phyloP scores from a whole-genome alignment of 2,113 vertebrate genomes.

The Lethenteron camtschaticum region DNA sequence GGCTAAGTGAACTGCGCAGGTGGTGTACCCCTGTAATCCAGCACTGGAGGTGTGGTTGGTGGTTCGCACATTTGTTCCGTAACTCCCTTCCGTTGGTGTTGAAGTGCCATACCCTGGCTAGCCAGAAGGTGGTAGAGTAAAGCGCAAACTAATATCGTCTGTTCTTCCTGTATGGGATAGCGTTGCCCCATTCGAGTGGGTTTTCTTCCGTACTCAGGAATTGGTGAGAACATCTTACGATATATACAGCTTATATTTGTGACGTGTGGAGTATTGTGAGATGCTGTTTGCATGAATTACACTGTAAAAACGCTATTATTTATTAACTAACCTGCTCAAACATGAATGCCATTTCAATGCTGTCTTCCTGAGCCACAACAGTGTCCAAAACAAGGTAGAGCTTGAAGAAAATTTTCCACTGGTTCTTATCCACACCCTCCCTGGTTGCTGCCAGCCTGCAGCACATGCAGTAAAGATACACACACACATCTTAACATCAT shows the following conservation, averaged over 20 bases:
- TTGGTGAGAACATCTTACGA: neutral
- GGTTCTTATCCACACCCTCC: slow-evolving; percentile 28
- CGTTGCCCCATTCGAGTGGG: rapidly evolving
- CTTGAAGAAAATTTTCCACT: slow-evolving; percentile 57
- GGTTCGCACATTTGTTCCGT: no score
- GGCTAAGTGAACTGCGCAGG: no score
- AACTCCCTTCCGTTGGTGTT: no score
- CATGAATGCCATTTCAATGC: slow-evolving; percentile 59
- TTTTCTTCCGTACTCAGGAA: slow-evolving; percentile 15
- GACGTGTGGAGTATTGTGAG: neutral
- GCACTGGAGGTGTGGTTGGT: no score
- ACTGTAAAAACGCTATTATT: neutral
- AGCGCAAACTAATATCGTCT: no score
- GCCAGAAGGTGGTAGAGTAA: no score
- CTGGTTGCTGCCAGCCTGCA: slow-evolving; percentile 20
- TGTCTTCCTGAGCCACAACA: slow-evolving; percentile 46
- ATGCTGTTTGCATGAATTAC: neutral
- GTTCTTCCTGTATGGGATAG: no score
- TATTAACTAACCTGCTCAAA: slow-evolving; percentile 49
- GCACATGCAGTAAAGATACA: slow-evolving; percentile 17
- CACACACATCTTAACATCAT: neutral
- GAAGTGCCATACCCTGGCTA: no score
- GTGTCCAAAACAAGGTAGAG: slow-evolving; percentile 61
- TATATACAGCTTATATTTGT: neutral
- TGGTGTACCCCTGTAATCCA: no score